A percentile compares a stretch with the other conserved stretches of the same genome.
These are phyloP conservation scores for Cheilosia vulpina DNA, from an alignment of 2,888 invertebrate species.

Conservation along the genomic window DNA sequence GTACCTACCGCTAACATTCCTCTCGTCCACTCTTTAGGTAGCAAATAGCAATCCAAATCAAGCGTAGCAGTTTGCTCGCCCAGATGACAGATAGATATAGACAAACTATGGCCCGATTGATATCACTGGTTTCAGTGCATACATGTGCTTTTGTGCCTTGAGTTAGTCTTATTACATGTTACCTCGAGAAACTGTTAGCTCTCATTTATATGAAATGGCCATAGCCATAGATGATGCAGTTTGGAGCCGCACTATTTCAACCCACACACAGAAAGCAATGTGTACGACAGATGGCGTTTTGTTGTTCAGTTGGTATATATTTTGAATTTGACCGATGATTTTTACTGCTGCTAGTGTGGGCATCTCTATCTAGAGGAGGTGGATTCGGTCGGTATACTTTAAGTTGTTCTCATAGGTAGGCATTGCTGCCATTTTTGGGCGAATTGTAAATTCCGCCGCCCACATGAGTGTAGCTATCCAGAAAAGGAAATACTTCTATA, in stretches of 20 bases:
- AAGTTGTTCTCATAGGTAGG: constrained; percentile 19
- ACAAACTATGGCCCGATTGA: constrained; percentile 47
- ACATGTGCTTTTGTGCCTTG: no score
- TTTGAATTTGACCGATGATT: constrained; percentile 35
- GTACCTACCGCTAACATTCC: not conserved
- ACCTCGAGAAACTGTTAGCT: constrained; percentile 16
- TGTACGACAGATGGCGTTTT: constrained; percentile 61
- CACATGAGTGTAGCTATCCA: constrained; percentile 29
- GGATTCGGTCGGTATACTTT: constrained; percentile 6
- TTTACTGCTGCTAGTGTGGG: constrained; percentile 31
- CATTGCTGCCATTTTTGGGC: constrained; percentile 40
- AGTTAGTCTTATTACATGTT: not conserved
- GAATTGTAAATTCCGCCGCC: constrained; percentile 67
- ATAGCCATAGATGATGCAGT: constrained; percentile 20
- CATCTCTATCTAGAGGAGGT: not conserved
- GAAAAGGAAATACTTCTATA: constrained; percentile 60
- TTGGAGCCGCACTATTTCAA: constrained; percentile 19
- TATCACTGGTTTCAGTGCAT: constrained; percentile 27
- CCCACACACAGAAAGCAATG: constrained; percentile 44
- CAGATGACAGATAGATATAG: not conserved
- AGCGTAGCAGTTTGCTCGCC: constrained; percentile 39
- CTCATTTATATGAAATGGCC: constrained; percentile 12
- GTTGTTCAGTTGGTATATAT: constrained; percentile 50
- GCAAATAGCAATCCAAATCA: constrained; percentile 45
- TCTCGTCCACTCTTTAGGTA: constrained; percentile 6